Conservation (phyloP, 2,888 invertebrate genomes). For the Meandrusa payeni region DNA sequence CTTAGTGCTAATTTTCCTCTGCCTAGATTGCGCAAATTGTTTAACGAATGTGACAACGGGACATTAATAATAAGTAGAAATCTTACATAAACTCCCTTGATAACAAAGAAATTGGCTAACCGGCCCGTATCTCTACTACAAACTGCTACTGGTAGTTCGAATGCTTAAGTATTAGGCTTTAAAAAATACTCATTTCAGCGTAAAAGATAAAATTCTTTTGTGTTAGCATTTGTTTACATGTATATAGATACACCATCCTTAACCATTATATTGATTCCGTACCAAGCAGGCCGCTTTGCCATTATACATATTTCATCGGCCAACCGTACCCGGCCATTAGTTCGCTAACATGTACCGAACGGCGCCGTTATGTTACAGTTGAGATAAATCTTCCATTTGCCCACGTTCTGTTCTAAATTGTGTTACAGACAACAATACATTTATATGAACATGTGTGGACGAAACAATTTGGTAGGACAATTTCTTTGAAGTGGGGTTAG, state of each 20-base stretch:
- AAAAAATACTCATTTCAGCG: too few relatives aligned
- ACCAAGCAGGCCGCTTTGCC: slow-evolving; percentile 7
- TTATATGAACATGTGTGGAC: background rate
- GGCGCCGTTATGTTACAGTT: slow-evolving; percentile 13
- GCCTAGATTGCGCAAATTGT: too few relatives aligned
- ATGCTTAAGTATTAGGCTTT: too few relatives aligned
- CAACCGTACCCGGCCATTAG: slow-evolving; percentile 18
- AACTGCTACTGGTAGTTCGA: too few relatives aligned
- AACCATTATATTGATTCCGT: slow-evolving; percentile 11
- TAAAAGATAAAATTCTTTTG: too few relatives aligned
- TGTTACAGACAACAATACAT: slow-evolving; percentile 9
- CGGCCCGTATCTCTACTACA: too few relatives aligned
- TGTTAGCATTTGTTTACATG: too few relatives aligned
- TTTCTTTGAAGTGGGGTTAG: background rate
- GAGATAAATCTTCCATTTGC: slow-evolving; percentile 18
- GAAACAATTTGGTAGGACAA: slow-evolving; percentile 15
- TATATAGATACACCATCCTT: background rate
- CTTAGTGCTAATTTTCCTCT: too few relatives aligned
- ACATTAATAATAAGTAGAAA: too few relatives aligned
- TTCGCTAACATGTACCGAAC: slow-evolving; percentile 11
- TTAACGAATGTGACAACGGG: too few relatives aligned
- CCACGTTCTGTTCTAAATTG: background rate
- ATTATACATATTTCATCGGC: slow-evolving; percentile 18
- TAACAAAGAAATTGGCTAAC: too few relatives aligned
- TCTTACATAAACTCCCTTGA: too few relatives aligned